A percentile compares a stretch with the other conserved stretches of the same genome.
phyloP scores from a whole-genome alignment of 1,140 invertebrate genomes.

The Lerema accius region DNA sequence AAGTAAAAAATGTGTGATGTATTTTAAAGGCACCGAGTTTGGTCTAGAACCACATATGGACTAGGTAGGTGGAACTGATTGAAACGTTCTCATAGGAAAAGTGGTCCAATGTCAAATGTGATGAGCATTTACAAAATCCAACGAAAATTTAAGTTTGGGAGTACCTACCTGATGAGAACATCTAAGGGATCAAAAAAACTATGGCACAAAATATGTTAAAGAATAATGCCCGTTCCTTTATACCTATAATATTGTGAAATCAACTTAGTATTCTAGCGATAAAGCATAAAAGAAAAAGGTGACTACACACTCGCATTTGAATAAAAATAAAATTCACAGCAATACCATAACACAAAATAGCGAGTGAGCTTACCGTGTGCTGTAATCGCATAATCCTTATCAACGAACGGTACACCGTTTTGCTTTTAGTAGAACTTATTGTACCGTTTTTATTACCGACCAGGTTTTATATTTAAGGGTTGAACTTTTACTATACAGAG shows the following conservation, averaged over 20 bases:
- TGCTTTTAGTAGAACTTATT: slow-evolving; percentile 22
- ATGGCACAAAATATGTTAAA: too few species aligned
- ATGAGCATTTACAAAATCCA: too few species aligned
- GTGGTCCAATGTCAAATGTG: too few species aligned
- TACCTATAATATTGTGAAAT: background rate
- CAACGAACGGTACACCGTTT: slow-evolving; percentile 22
- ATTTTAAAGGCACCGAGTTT: too few species aligned
- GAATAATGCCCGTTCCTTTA: too few species aligned
- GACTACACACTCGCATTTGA: background rate
- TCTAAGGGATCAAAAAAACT: too few species aligned
- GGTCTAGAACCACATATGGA: too few species aligned
- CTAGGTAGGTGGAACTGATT: too few species aligned
- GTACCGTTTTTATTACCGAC: background rate
- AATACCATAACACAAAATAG: background rate
- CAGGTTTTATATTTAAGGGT: background rate
- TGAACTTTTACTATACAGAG: background rate
- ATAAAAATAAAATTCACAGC: slow-evolving; percentile 17
- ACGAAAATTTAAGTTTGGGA: too few species aligned
- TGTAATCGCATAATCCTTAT: slow-evolving; percentile 27
- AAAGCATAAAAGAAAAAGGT: background rate
- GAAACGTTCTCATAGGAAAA: too few species aligned
- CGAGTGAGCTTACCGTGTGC: slow-evolving; percentile 17
- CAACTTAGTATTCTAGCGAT: background rate
- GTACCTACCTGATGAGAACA: too few species aligned
- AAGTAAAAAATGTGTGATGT: too few species aligned